These are phyloP conservation scores for Metellina segmentata DNA, from an alignment of 2,888 invertebrate genomes.

Conservation along the genomic window DNA sequence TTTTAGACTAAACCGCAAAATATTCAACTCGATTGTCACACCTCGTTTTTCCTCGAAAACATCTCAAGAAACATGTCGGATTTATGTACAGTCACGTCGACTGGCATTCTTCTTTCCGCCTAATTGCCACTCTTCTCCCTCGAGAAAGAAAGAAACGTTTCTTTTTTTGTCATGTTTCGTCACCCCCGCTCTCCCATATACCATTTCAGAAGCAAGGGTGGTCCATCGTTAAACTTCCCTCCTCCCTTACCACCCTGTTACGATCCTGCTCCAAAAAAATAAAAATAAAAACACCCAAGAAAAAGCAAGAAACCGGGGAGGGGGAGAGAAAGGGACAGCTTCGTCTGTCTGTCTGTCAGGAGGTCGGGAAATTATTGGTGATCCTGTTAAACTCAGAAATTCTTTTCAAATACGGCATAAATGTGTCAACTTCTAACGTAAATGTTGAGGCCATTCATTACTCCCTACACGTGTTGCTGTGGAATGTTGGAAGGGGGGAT, in stretches of 20 bases:
- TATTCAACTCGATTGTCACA: too few species aligned
- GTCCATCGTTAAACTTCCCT: conserved; percentile 60
- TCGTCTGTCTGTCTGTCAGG: conserved; percentile 45
- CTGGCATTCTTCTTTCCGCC: conserved; percentile 64
- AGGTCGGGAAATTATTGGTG: conserved; percentile 52
- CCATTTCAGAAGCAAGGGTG: conserved; percentile 57
- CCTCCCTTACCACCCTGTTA: not conserved
- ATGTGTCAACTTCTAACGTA: conserved; percentile 62
- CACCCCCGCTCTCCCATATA: conserved; percentile 43
- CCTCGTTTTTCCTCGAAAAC: too few species aligned
- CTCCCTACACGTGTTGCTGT: conserved; percentile 28
- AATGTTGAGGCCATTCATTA: conserved; percentile 43
- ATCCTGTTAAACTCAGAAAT: conserved; percentile 55
- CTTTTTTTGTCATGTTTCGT: conserved; percentile 40
- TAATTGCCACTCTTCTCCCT: conserved; percentile 59
- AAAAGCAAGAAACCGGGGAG: not conserved
- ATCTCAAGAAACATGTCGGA: not conserved
- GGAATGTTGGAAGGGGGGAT: conserved; percentile 25
- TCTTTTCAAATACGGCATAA: conserved; percentile 69
- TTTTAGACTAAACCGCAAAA: too few species aligned
- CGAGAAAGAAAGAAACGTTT: not conserved
- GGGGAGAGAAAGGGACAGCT: not conserved
- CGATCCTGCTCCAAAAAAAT: conserved; percentile 34
- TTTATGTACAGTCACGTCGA: conserved; percentile 34
- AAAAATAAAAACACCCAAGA: conserved; percentile 12